These are phyloP conservation scores for Acropternis orthonyx DNA, from an alignment of 2,797 vertebrate species.

Conservation along the genomic window DNA sequence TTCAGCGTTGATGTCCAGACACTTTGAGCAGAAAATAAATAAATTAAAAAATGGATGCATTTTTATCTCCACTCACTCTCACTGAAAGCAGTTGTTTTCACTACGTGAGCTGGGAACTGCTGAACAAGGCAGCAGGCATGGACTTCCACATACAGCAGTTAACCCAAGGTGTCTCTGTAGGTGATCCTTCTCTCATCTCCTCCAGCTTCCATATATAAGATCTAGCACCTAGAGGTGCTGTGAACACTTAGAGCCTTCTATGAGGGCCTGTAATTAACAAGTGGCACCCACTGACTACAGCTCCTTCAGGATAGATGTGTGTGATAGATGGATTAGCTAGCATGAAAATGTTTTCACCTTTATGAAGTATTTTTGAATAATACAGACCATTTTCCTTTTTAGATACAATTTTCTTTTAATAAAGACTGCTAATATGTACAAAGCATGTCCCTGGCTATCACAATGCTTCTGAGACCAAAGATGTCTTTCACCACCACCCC, in stretches of 20 bases:
- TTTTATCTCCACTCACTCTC: not conserved
- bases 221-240: not conserved
- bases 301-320: not conserved
- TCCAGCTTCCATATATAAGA: not conserved
- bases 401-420: not conserved
- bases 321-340: not conserved
- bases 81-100: not conserved
- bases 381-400: not conserved
- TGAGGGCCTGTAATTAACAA: not conserved
- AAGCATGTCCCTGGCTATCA: not conserved
- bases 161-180: not conserved
- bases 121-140: not conserved
- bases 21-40: not conserved
- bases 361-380: not conserved
- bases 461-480: not conserved
- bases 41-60: not conserved
- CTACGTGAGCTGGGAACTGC: not conserved
- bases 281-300: not conserved
- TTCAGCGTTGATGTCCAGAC: not conserved
- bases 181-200: not conserved
- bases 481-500: not conserved
- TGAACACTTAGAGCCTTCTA: not conserved
- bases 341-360: not conserved
- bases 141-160: not conserved
- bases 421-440: not conserved